phyloP scores from a whole-genome alignment of 2,113 vertebrate genomes.

The Leptobrachium leishanense region DNA sequence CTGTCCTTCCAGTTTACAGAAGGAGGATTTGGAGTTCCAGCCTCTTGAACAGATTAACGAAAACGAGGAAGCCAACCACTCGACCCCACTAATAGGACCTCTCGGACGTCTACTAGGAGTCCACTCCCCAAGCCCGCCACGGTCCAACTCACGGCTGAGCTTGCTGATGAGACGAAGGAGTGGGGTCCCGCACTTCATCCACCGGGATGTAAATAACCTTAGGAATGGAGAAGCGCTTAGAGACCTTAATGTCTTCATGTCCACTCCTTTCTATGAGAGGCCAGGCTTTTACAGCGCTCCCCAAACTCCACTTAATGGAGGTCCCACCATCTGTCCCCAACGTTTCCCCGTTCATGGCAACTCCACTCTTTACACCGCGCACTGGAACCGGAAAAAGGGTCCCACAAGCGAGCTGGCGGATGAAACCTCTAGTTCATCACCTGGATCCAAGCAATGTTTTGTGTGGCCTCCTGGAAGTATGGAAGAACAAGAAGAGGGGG shows the following conservation, averaged over 20 bases:
- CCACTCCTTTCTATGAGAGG: conserved; percentile 69
- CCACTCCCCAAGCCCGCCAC: conserved; percentile 73
- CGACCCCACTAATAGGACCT: conserved; percentile 76
- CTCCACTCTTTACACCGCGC: conserved; percentile 46
- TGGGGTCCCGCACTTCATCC: conserved; percentile 68
- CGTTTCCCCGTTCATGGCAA: conserved; percentile 37
- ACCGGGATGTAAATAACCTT: conserved; percentile 54
- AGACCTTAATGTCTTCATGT: conserved; percentile 76
- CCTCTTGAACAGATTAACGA: conserved; percentile 86
- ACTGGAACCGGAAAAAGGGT: conserved; percentile 19
- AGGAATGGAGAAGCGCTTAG: conserved; percentile 56
- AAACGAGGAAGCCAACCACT: conserved; percentile 80
- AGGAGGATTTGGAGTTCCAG: conserved; percentile 92
- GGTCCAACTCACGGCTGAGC: conserved; percentile 75
- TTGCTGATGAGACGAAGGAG: conserved; percentile 75
- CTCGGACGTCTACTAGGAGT: conserved; percentile 79
- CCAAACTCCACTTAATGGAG: conserved; percentile 81
- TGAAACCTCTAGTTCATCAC: conserved; percentile 43
- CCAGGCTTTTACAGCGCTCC: conserved; percentile 90
- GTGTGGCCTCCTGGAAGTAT: conserved; percentile 53
- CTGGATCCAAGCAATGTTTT: conserved; percentile 53
- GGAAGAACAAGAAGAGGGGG: conserved; percentile 15
- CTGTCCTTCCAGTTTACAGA: conserved; percentile 73
- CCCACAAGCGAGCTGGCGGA: conserved; percentile 3
- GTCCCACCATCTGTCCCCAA: conserved; percentile 67